Conservation (phyloP, 1,140 invertebrate genomes). For the Phymastichus coffea region DNA sequence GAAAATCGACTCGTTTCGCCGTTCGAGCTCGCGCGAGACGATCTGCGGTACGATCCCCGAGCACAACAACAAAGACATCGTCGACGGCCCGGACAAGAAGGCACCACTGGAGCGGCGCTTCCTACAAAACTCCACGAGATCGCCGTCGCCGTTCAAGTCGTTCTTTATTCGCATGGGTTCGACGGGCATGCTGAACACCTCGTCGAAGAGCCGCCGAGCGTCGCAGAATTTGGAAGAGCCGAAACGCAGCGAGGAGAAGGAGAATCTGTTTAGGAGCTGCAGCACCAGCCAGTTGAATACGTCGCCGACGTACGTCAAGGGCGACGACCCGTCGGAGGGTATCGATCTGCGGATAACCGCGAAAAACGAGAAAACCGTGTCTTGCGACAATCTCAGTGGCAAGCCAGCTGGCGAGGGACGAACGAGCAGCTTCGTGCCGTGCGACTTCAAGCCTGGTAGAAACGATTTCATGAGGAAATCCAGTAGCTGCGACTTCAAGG, state of each 20-base stretch:
- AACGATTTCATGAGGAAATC: slow-evolving; percentile 43
- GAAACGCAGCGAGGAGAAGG: slow-evolving; percentile 41
- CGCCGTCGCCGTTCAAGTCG: slow-evolving; percentile 68
- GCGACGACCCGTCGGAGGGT: slow-evolving; percentile 76
- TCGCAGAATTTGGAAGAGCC: slow-evolving; percentile 43
- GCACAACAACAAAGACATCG: slow-evolving; percentile 51
- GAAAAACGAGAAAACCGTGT: slow-evolving; percentile 49
- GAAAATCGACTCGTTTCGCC: slow-evolving; percentile 74
- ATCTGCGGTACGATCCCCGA: slow-evolving; percentile 45
- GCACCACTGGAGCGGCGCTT: slow-evolving; percentile 48
- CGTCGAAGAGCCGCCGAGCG: slow-evolving; percentile 53
- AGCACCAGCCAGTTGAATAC: slow-evolving; percentile 71
- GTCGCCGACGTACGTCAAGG: slow-evolving; percentile 72
- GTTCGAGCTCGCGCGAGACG: slow-evolving; percentile 64
- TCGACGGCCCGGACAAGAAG: no score
- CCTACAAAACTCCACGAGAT: slow-evolving; percentile 57
- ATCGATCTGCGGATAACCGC: slow-evolving; percentile 62
- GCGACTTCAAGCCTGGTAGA: slow-evolving; percentile 38
- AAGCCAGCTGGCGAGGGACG: slow-evolving; percentile 5
- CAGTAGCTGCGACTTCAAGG: slow-evolving; percentile 51
- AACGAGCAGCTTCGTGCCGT: slow-evolving; percentile 40
- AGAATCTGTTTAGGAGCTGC: slow-evolving; percentile 71
- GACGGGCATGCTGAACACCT: slow-evolving; percentile 71
- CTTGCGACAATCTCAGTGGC: slow-evolving; percentile 48
- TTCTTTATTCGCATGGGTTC: slow-evolving; percentile 76